phyloP scores from a whole-genome alignment of 2,888 invertebrate species.

The Drosophila leonis region DNA sequence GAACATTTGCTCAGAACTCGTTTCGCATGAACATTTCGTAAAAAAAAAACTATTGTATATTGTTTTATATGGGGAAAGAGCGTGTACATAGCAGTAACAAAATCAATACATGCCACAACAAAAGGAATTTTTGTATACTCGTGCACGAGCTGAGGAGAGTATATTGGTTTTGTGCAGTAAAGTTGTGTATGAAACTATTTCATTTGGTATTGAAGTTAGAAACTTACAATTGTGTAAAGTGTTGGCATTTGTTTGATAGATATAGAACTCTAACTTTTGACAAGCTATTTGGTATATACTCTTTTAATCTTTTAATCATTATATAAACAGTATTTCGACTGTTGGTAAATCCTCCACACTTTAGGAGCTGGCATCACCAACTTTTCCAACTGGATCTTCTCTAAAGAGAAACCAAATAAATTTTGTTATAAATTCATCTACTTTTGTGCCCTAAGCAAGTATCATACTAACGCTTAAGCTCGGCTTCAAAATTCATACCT shows the following conservation, averaged over 20 bases:
- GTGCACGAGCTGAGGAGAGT: neutral
- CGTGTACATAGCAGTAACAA: neutral
- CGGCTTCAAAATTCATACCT: neutral
- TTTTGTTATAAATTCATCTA: neutral
- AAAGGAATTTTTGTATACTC: neutral
- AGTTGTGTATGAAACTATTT: too few species aligned
- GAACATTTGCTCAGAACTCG: neutral
- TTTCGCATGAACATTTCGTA: neutral
- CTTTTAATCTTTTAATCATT: too few species aligned
- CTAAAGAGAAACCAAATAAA: neutral
- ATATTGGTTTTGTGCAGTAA: neutral
- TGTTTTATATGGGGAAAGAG: neutral
- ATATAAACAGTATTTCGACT: too few species aligned
- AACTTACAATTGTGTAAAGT: too few species aligned
- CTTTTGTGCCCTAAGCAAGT: neutral
- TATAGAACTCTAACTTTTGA: too few species aligned
- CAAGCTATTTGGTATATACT: too few species aligned
- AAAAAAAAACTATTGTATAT: too few species aligned
- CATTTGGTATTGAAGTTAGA: too few species aligned
- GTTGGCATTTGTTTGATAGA: too few species aligned
- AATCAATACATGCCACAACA: constrained; percentile 35
- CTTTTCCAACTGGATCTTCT: neutral
- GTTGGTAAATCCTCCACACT: too few species aligned
- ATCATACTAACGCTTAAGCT: neutral
- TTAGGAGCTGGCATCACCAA: neutral